phyloP scores from a whole-genome alignment of 2,113 vertebrate species.

The Vicugna pacos region DNA sequence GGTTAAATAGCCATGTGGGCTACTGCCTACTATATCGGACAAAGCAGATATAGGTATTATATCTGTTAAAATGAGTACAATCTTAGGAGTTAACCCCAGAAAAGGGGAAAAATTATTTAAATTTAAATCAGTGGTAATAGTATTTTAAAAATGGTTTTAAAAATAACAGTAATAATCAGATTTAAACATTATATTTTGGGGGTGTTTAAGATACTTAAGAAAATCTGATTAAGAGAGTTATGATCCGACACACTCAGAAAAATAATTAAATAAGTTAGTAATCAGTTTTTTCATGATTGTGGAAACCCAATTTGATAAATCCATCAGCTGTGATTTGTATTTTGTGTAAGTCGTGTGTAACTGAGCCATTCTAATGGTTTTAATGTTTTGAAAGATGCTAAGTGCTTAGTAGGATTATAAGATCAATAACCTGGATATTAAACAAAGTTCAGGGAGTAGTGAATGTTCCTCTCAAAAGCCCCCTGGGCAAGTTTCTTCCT shows the following conservation, averaged over 20 bases:
- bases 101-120: not conserved
- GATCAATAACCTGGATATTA: not conserved
- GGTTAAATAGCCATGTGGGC: not conserved
- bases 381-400: not conserved
- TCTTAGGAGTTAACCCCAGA: not conserved
- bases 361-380: not conserved
- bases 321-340: not conserved
- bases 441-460: not conserved
- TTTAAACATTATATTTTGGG: not conserved
- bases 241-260: not conserved
- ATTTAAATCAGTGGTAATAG: not conserved
- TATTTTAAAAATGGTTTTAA: slow-evolving; percentile 15
- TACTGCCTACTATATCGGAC: not conserved
- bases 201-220: not conserved
- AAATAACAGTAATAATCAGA: not conserved
- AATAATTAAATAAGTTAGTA: not conserved
- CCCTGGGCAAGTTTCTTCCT: not conserved
- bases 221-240: not conserved
- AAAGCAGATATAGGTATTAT: not conserved
- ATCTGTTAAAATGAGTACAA: not conserved
- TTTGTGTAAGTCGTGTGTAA: not conserved
- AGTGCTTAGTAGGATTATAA: not conserved
- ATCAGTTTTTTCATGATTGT: not conserved
- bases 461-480: not conserved
- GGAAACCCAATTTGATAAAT: not conserved